phyloP scores from a whole-genome alignment of 2,797 vertebrate species.

The Vireo griseus region DNA sequence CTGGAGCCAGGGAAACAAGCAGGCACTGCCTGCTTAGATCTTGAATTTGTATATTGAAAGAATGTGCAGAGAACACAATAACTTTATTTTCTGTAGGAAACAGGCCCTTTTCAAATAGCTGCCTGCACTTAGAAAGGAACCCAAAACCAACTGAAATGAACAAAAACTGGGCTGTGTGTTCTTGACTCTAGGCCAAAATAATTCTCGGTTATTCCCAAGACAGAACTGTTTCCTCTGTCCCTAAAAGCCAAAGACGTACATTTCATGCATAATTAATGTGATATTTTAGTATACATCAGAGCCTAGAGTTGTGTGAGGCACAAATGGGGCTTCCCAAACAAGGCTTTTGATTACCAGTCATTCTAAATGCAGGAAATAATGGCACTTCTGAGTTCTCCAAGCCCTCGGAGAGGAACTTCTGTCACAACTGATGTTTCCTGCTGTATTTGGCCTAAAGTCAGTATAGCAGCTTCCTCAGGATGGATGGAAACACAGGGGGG shows the following conservation, averaged over 20 bases:
- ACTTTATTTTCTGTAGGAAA: constrained; percentile 9
- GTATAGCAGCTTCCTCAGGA: background rate
- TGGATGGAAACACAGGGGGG: background rate
- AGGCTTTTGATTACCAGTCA: constrained; percentile 46
- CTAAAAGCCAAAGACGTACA: constrained; percentile 45
- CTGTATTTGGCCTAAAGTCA: background rate
- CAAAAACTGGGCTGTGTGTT: constrained; percentile 23
- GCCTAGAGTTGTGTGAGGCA: background rate
- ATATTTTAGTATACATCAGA: constrained; percentile 47
- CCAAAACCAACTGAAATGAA: background rate
- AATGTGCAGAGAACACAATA: background rate
- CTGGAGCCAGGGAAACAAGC: background rate
- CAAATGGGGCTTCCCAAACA: constrained; percentile 56
- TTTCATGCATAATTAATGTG: constrained; percentile 61
- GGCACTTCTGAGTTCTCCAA: background rate
- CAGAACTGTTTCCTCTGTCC: constrained; percentile 44
- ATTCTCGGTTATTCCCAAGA: constrained; percentile 51
- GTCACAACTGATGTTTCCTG: background rate
- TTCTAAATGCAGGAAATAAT: constrained; percentile 40
- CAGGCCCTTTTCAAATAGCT: background rate
- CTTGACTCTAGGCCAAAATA: constrained; percentile 51
- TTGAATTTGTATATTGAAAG: background rate
- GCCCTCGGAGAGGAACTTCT: background rate
- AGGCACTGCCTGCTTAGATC: background rate
- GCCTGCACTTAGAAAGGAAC: constrained; percentile 21